Conservation (phyloP, 2,888 invertebrate species). For the Scotopteryx bipunctaria region DNA sequence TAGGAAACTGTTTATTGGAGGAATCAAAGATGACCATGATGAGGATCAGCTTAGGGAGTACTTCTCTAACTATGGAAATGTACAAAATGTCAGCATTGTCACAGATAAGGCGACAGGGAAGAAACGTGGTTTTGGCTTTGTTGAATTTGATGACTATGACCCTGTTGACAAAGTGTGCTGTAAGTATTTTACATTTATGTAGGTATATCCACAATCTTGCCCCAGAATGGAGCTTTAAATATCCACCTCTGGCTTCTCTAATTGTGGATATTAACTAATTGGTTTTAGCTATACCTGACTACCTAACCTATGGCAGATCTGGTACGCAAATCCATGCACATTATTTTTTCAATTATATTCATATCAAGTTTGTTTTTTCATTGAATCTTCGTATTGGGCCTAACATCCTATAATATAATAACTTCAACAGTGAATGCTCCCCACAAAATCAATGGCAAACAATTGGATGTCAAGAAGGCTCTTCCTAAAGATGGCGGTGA, state of each 20-base stretch:
- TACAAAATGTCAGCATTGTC: constrained; percentile 93
- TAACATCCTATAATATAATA: constrained; percentile 1
- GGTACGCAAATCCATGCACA: constrained; percentile 80
- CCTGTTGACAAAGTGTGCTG: constrained; percentile 98
- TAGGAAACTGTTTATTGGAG: constrained; percentile 97
- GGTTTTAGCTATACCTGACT: constrained; percentile 79
- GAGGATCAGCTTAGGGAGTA: constrained; percentile 94
- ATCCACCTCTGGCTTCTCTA: constrained; percentile 77
- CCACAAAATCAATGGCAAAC: constrained; percentile 93
- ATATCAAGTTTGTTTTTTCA: not conserved
- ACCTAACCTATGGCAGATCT: constrained; percentile 53
- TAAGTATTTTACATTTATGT: constrained; percentile 80
- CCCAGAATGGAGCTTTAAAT: constrained; percentile 72
- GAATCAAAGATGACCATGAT: constrained; percentile 96
- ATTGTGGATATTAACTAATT: constrained; percentile 77
- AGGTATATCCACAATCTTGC: constrained; percentile 71
- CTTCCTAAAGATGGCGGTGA: constrained; percentile 90
- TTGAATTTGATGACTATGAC: constrained; percentile 98
- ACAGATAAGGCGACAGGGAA: constrained; percentile 97
- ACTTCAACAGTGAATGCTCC: constrained; percentile 87
- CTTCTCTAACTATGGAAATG: constrained; percentile 92
- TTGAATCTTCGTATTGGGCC: constrained; percentile 16
- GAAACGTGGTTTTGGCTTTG: constrained; percentile 97
- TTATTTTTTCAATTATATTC: constrained; percentile 11
- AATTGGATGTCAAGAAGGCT: constrained; percentile 97